Percentiles rank a stretch among this genome's conserved stretches.
These are phyloP conservation scores for Leistus spinibarbis DNA, from an alignment of 2,888 invertebrate genomes.

Conservation along the genomic window DNA sequence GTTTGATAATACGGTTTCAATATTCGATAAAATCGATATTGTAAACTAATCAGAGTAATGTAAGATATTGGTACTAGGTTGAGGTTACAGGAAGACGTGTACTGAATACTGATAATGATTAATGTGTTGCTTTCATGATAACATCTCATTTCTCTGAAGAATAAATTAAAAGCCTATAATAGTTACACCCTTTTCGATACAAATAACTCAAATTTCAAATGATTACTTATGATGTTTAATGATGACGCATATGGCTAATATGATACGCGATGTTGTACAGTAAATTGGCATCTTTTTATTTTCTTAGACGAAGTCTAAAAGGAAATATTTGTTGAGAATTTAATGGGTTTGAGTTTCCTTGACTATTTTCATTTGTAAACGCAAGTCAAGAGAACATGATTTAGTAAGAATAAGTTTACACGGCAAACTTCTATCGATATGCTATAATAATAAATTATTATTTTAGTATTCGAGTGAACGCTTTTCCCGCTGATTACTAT, in stretches of 20 bases:
- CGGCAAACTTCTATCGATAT: background rate
- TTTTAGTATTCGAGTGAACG: background rate
- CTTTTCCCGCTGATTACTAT: background rate
- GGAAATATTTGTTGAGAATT: too few species aligned
- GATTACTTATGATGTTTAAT: background rate
- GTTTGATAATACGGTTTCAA: slow-evolving; percentile 10
- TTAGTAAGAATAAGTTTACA: background rate
- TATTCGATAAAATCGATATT: slow-evolving; percentile 13
- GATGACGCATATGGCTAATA: background rate
- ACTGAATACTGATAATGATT: slow-evolving; percentile 23
- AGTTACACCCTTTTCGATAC: background rate
- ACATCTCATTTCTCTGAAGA: slow-evolving; percentile 18
- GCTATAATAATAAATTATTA: background rate
- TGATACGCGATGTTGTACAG: too few species aligned
- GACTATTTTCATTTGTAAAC: too few species aligned
- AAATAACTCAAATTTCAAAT: background rate
- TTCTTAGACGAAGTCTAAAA: too few species aligned
- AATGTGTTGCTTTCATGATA: slow-evolving; percentile 26
- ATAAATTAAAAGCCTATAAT: background rate
- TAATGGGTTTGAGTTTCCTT: too few species aligned
- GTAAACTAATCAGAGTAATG: slow-evolving; percentile 30
- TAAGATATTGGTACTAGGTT: background rate
- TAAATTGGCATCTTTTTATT: too few species aligned
- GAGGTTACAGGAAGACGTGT: slow-evolving; percentile 26
- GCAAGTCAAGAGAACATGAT: background rate